Evolutionary conservation across 2,888 invertebrate genomes (phyloP).

Genomic region (Tanypteryx hageni): DNA sequence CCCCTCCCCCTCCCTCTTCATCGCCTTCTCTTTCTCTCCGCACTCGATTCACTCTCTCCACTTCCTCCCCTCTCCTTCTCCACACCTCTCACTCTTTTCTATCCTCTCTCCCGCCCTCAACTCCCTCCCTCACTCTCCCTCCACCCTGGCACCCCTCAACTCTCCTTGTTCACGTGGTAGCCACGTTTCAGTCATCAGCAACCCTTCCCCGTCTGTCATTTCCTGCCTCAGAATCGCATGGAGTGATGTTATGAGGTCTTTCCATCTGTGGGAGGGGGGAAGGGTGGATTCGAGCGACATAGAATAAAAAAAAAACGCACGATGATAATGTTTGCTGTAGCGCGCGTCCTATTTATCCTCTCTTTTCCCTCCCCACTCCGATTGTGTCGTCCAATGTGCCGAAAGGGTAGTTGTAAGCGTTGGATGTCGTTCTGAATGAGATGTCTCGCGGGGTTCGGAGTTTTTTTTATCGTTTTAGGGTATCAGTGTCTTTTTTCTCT

Average conservation of each 20-base stretch:
- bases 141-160: not conserved
- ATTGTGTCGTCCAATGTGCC: constrained; percentile 39
- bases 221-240: constrained; percentile 64
- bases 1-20: constrained; percentile 16
- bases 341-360: constrained; percentile 59
- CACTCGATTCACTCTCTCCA: not conserved
- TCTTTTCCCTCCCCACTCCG: not conserved
- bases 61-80: not conserved
- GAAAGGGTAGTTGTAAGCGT: constrained; percentile 63
- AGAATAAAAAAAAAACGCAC: constrained; percentile 39
- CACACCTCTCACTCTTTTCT: no score
- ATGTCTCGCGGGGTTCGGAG: constrained; percentile 54
- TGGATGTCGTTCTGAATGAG: constrained; percentile 54
- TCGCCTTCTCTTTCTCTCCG: not conserved
- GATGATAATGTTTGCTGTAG: constrained; percentile 63
- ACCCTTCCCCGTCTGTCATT: constrained; percentile 60
- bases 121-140: not conserved
- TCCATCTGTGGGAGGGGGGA: constrained; percentile 30
- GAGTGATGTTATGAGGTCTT: constrained; percentile 63
- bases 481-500: constrained; percentile 33
- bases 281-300: not conserved
- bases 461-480: constrained; percentile 53
- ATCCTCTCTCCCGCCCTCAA: not conserved
- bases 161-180: constrained; percentile 35
- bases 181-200: constrained; percentile 62